A percentile compares a stretch with the other conserved stretches of the same genome.
Conservation (phyloP, 2,888 invertebrate genomes). For the Tetrapedia diversipes region DNA sequence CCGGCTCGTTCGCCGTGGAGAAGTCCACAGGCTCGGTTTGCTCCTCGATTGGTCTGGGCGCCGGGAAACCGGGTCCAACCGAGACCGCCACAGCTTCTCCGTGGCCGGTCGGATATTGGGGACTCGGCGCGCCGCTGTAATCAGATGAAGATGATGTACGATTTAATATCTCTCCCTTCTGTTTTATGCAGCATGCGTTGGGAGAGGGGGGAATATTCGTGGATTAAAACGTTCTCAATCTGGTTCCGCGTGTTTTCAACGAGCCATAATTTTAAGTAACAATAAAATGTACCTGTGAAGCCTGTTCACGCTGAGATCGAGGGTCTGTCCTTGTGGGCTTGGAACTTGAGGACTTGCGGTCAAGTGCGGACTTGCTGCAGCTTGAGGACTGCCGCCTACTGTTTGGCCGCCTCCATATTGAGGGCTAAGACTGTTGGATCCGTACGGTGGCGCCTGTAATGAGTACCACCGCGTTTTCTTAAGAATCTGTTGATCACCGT, state of each 20-base stretch:
- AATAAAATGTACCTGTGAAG: constrained; percentile 95
- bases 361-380: constrained; percentile 92
- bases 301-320: constrained; percentile 94
- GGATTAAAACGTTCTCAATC: constrained; percentile 1
- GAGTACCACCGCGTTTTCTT: background rate
- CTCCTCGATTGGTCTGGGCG: constrained; percentile 85
- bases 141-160: constrained; percentile 37
- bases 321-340: constrained; percentile 95
- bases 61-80: constrained; percentile 85
- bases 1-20: constrained; percentile 87
- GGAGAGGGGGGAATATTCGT: background rate
- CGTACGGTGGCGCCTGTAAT: constrained; percentile 87
- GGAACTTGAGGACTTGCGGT: constrained; percentile 95
- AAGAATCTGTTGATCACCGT: background rate
- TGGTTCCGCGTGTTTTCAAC: background rate
- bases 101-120: constrained; percentile 85
- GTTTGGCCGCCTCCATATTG: constrained; percentile 89
- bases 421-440: constrained; percentile 86
- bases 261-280: no score
- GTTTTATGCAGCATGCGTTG: background rate
- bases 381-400: constrained; percentile 91
- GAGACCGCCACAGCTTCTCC: constrained; percentile 84
- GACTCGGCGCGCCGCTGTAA: constrained; percentile 85
- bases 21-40: constrained; percentile 90
- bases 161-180: constrained; percentile 20